These are phyloP conservation scores for Andricus quercusramuli DNA, from an alignment of 2,888 invertebrate genomes.

Conservation along the genomic window DNA sequence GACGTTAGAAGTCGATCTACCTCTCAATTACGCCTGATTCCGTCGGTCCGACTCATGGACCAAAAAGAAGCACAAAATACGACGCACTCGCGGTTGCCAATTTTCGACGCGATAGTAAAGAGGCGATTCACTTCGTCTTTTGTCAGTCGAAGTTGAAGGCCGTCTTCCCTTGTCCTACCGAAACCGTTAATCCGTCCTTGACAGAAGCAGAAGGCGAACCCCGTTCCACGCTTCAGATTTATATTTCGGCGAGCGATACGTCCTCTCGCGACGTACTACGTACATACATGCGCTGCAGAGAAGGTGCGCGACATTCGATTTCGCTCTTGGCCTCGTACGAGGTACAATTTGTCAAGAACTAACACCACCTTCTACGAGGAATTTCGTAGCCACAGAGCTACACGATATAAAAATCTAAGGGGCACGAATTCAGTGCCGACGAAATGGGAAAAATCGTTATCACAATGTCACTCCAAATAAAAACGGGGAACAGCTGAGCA, in stretches of 20 bases:
- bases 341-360: neutral
- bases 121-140: slow-evolving; percentile 13
- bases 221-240: neutral
- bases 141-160: slow-evolving; percentile 9
- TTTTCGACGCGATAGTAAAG: neutral
- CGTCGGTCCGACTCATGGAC: neutral
- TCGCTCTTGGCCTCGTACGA: neutral
- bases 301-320: slow-evolving; percentile 9
- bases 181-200: slow-evolving; percentile 12
- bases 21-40: slow-evolving; percentile 16
- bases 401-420: neutral
- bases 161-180: neutral
- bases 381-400: neutral
- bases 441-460: neutral
- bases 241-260: slow-evolving; percentile 21
- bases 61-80: slow-evolving; percentile 22
- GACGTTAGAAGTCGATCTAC: slow-evolving; percentile 9
- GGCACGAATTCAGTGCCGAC: neutral
- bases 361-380: neutral
- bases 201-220: slow-evolving; percentile 3
- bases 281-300: slow-evolving; percentile 24
- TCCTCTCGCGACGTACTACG: neutral
- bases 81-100: slow-evolving; percentile 13
- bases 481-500: slow-evolving; percentile 2
- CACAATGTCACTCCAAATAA: neutral